Conservation (phyloP, 2,888 invertebrate genomes). For the Encarsia formosa region DNA sequence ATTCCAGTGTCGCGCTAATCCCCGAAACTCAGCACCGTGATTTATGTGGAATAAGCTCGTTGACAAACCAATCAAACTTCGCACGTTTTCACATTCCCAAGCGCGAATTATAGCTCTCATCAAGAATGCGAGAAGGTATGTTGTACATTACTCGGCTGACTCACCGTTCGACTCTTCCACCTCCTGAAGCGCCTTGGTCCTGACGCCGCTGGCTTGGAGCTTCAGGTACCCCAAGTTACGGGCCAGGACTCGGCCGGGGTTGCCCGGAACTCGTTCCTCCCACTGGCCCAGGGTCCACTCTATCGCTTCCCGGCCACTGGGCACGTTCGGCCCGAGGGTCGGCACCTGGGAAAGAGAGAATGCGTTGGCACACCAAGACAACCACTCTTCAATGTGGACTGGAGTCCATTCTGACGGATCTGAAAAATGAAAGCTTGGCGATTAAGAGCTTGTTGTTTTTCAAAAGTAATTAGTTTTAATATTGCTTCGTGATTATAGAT, state of each 20-base stretch:
- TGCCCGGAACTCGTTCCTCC: constrained; percentile 52
- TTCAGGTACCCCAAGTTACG: constrained; percentile 61
- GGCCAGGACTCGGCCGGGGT: constrained; percentile 57
- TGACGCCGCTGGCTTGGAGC: constrained; percentile 60
- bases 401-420: constrained; percentile 64
- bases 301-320: constrained; percentile 57
- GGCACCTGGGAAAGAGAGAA: constrained; percentile 58
- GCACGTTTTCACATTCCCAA: too few relatives aligned
- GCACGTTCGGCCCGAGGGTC: constrained; percentile 57
- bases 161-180: constrained; percentile 24
- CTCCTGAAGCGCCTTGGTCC: constrained; percentile 55
- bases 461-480: neutral
- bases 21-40: too few relatives aligned
- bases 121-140: too few relatives aligned
- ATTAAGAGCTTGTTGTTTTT: neutral
- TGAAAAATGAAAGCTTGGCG: constrained; percentile 32
- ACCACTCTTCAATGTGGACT: constrained; percentile 60
- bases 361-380: constrained; percentile 60
- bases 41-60: too few relatives aligned
- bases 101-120: too few relatives aligned
- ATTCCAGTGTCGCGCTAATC: too few relatives aligned
- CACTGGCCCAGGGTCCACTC: constrained; percentile 62
- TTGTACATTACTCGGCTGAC: too few relatives aligned
- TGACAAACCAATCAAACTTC: too few relatives aligned
- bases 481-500: too few relatives aligned